Evolutionary conservation across 2,888 invertebrate species (phyloP), one percentile per base, ranked within the genome.

Genomic region (Cantharis flavilabris): DNA sequence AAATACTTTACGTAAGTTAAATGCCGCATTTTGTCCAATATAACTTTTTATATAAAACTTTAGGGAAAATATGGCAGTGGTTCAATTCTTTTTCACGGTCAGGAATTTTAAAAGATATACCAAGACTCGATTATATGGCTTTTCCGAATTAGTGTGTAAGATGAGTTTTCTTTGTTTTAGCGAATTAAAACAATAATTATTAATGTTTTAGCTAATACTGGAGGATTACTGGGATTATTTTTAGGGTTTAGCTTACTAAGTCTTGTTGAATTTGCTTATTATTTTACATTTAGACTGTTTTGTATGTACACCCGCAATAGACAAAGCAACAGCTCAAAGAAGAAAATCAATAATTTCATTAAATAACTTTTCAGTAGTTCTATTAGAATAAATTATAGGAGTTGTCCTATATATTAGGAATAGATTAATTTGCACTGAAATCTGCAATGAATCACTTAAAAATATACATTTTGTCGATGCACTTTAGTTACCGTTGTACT

Each of bases 171-270:
- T 4, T 11, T 3, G 11, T 33, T 33, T 33, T 33, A 1, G 10
- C 1, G 13, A 13, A 33, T 33, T 4, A 4, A 3, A 30, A 10
- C 11, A 13, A 33, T 33, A 49, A n/a, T 73, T 77, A n/a, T 73
- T 77, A 78, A 82, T 76, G 69, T 90, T 91, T 63, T 88, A 96
- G 96, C 96, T 0, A 95, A 94, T 85, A 94, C 94, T 0, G 96
- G 96, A 14, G 96, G 96, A 1, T 89, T 96, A 3, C 88, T 96
- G 10, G 95, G 96, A 0, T 90, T 96, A 0, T 96, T 95, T 86
- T 92, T 96, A 92, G 96, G 96, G 2, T 96, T 96, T 86, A 96
- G 96, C 85, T 92, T 95, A 83, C 91, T 96, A 86, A 96, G 96
- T 78, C 89, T 93, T 0, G 92, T 95, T 71, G 96, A 96, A 88